Evolutionary conservation across 2,888 invertebrate species (phyloP), one percentile per base, ranked within the genome.

Genomic region (Slavum lentiscoides): DNA sequence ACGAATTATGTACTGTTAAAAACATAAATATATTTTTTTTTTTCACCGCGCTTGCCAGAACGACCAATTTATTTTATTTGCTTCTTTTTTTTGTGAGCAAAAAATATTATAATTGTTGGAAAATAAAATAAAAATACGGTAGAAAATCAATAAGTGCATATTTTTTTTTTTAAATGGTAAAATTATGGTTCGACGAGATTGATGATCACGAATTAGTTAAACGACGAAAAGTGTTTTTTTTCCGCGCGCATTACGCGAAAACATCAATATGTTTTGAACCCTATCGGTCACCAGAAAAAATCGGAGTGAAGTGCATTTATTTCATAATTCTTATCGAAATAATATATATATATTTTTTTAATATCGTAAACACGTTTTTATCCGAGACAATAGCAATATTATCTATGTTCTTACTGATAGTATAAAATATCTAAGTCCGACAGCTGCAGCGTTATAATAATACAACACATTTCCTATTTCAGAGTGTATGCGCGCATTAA

Each of bases 191-290:
- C 19, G 30, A 59, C 43, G 59, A 68, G 67, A 76, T 59, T 68
- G n/a, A 76, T 68, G 59, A 37, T 59, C 49, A 19, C 11, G n/a
- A 53, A 59, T 74, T 55, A 64, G 39, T 59, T 59, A 43, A 75
- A 68, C 17, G 43, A 59, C 43, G n/a, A 59, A 76, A 59, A 67
- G 7, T 23, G 9, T 59, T 43, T 17, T 66, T 67, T 74, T 75
- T 67, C 43, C 1, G 39, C 37, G 19, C 17, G 30, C 49, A 62
- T 9, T 23, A 39, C 21, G 15, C 49, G 30, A 55, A 53, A 69
- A 30, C 30, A 21, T 30, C 49, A 23, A 39, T 43, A n/a, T 23
- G 43, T 61, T 73, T 43, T 61, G 61, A 73, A 53, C 49, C 49
- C n/a, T 17, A 17, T 17, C 23, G 55, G 37, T 66, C 39, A 21